Base-by-base conservation (phyloP, 2,888 invertebrate species). In the Listrodromus nycthemerus region DNA sequence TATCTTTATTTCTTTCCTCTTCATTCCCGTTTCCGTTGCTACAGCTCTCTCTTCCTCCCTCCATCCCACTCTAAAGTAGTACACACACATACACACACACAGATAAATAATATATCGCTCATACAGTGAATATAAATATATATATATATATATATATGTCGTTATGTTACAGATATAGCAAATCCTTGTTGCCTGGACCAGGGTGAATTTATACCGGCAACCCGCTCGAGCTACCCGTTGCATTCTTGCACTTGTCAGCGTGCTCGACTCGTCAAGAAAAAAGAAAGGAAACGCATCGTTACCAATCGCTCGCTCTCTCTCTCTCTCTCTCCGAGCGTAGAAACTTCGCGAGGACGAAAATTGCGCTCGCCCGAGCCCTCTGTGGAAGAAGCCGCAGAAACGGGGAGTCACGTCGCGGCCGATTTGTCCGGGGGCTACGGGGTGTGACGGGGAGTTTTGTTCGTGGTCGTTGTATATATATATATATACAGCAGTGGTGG, bases 391-490 rank as follows among this genome's bases (percentile, higher is more conserved):
- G 78, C 78, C 70, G 70, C 69, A 80, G 65, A 65, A 89, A 88
- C 87, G 88, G 88, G 89, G 87, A 88, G 88, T 86, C 89, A 90
- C 90, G 90, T 89, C 89, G 89, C 87, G 88, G 87, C 88, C 89
- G 90, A 91, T 91, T 91, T 91, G 89, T 89, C 90, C 63, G 88
- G 89, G 89, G 90, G 89, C 89, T 50, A 89, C 90, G 91, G 91
- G 91, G 91, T 92, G 91, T 91, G 90, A 92, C 91, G 91, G 91
- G 91, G 89, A 90, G 67, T 65, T 65, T 48, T 77, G 58, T 66
- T 27, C 52, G 37, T 50, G 61, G 71, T 24, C 16, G 21, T 52
- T 52, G 52, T 52, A 50, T 67, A 55, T 52, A 66, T 55, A 65
- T 52, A 50, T 67, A 55, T 52, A 66, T 55, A 16, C 10, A 27